Evolutionary conservation across 2,113 vertebrate species (phyloP).

Genomic region (Gopherus flavomarginatus): DNA sequence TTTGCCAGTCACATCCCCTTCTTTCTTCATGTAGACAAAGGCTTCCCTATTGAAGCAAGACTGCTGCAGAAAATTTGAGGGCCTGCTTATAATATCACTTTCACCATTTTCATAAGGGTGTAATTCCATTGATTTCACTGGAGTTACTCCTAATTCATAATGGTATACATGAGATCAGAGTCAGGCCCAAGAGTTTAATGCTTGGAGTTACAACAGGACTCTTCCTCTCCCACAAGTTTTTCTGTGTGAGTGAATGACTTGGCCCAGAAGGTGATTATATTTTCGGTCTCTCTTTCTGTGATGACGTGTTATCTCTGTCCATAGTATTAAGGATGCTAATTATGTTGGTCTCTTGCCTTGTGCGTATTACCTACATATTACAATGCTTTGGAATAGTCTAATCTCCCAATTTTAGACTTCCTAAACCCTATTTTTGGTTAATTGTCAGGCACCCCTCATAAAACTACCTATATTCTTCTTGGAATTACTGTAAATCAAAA

Average conservation of each 20-base stretch:
- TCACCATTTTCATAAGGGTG: not conserved
- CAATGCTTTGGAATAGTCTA: not conserved
- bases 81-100: not conserved
- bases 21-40: not conserved
- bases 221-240: not conserved
- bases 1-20: not conserved
- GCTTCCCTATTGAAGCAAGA: not conserved
- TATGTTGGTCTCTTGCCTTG: not conserved
- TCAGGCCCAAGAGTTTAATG: not conserved
- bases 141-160: not conserved
- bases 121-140: not conserved
- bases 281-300: not conserved
- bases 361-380: not conserved
- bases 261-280: not conserved
- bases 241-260: not conserved
- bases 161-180: not conserved
- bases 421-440: conserved; percentile 1
- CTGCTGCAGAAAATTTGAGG: not conserved
- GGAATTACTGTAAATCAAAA: not conserved
- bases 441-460: not conserved
- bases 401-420: not conserved
- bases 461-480: not conserved
- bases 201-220: not conserved
- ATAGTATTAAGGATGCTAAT: not conserved
- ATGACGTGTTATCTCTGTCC: not conserved